A percentile compares a stretch with the other conserved stretches of the same genome.
These are phyloP conservation scores for Crenichthys baileyi DNA, from an alignment of 2,797 vertebrate genomes.

Conservation along the genomic window DNA sequence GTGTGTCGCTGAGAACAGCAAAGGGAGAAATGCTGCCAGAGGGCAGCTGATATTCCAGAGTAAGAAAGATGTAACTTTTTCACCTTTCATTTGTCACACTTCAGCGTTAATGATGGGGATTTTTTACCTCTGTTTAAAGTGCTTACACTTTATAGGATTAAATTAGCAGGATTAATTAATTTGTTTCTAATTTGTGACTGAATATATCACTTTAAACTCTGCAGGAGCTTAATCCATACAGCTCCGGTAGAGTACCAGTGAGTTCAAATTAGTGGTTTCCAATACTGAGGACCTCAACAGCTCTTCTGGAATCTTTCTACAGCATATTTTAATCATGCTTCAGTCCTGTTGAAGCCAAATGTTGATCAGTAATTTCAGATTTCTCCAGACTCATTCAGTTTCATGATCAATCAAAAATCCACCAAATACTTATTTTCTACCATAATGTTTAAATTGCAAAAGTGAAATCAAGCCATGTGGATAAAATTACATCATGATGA, in stretches of 20 bases:
- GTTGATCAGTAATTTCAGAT: background rate
- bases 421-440: no score
- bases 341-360: background rate
- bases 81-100: conserved; percentile 7
- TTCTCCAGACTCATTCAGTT: no score
- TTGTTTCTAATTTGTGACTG: background rate
- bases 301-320: background rate
- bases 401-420: no score
- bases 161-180: background rate
- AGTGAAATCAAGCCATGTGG: no score
- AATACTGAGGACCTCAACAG: background rate
- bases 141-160: background rate
- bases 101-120: background rate
- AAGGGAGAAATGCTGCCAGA: conserved; percentile 87
- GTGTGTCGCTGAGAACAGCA: conserved; percentile 90
- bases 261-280: no score
- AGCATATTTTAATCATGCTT: background rate
- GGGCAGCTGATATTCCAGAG: conserved; percentile 90
- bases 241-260: no score
- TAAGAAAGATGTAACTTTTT: conserved; percentile 53
- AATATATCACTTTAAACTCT: no score
- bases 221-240: no score
- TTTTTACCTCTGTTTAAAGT: background rate
- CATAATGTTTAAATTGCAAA: no score
- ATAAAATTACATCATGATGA: no score